Base-by-base conservation (phyloP, 2,113 vertebrate species). In the Xenopus laevis region DNA sequence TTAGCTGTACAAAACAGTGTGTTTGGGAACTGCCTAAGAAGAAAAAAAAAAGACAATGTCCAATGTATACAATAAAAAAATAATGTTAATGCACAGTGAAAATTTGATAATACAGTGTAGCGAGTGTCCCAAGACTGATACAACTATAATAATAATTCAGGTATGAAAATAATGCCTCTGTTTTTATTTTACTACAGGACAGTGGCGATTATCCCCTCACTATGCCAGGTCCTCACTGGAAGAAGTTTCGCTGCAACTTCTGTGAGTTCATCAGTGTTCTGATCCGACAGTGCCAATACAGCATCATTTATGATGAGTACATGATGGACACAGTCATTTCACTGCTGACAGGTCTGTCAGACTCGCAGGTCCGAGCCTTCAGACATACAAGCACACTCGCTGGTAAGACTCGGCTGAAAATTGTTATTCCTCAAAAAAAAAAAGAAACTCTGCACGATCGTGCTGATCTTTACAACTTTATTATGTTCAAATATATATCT, bases 321-420 rank as follows among this genome's bases (percentile, higher is more conserved):
- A 98, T 99, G 97, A 99, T 99, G 97, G 97, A 98, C 87, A 99
- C 97, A 0, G 97, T 98, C 60, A 99, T 99, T 84, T 98, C 97
- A 13, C 94, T 98, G 81, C 94, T 99, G 84, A 98, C 97, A 16
- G 97, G 97, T 46, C 92, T 99, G 70, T 99, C 97, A 2, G 97
- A 99, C 87, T 99, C 97, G 12, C 97, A 99, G 88, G 97, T 98
- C 84, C 93, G 97, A 82, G 97, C 97, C 84, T 99, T 99, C 92
- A 93, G 97, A 82, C 97, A 99, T 88, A 98, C 97, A 78, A 97
- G 95, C 87, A 99, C 96, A 0, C 87, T 99, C 79, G 96, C 97
- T 88, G 97, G 97, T 98, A 87, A 88, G 89, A 33, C 10, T 7
- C 13, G 0, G 4, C 30, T n/a, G 13, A 30, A 63, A 13, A 17